Evolutionary conservation across 2,113 vertebrate genomes (phyloP).

Genomic region (Cacatua alba): DNA sequence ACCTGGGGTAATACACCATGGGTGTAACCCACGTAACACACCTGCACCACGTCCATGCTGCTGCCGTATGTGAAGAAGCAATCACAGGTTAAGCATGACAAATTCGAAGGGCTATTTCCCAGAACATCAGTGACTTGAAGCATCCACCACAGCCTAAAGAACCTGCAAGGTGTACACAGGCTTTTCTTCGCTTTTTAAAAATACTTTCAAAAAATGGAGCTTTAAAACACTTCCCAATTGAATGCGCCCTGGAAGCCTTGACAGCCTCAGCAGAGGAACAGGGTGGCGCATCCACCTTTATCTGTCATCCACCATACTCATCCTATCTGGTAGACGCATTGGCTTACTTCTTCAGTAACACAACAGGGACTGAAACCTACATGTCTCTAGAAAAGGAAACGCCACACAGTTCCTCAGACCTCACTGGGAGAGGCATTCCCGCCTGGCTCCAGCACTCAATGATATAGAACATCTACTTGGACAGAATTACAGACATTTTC

Average conservation of each 20-base stretch:
- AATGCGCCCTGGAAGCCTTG: not conserved
- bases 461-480: not conserved
- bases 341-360: not conserved
- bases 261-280: not conserved
- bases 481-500: not conserved
- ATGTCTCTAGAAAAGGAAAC: not conserved
- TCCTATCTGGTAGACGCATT: not conserved
- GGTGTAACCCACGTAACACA: not conserved
- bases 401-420: not conserved
- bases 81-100: not conserved
- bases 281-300: not conserved
- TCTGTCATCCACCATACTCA: not conserved
- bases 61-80: not conserved
- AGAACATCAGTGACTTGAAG: not conserved
- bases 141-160: not conserved
- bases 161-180: not conserved
- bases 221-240: not conserved
- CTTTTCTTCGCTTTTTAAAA: not conserved
- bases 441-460: not conserved
- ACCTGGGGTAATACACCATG: not conserved
- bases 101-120: not conserved
- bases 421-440: not conserved
- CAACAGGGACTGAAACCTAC: not conserved
- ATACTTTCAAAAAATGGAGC: not conserved
- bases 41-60: accelerated